Evolutionary conservation across 2,888 invertebrate genomes (phyloP).

Genomic region (Pristionchus entomophagus): DNA sequence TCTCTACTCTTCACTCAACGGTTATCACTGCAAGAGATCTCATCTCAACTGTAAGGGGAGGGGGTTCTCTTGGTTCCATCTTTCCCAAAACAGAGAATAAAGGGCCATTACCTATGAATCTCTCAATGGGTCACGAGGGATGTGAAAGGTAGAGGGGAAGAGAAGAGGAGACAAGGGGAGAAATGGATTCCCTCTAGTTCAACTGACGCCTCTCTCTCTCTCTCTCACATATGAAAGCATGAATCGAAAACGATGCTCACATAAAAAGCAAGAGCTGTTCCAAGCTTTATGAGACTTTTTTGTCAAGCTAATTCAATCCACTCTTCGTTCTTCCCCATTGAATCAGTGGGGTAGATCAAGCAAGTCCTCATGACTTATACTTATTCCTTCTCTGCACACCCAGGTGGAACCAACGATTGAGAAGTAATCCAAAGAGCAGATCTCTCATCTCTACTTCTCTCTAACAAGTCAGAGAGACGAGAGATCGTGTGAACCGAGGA

Average conservation of each 20-base stretch:
- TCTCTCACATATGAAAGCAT: neutral
- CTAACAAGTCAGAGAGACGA: no score
- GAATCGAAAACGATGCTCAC: neutral
- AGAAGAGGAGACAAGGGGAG: neutral
- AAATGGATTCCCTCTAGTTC: neutral
- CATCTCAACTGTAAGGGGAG: neutral
- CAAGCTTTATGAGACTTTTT: constrained; percentile 9
- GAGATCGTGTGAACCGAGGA: no score
- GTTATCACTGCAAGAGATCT: no score
- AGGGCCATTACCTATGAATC: neutral
- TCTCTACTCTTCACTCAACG: neutral
- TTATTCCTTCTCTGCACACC: neutral
- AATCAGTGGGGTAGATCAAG: neutral
- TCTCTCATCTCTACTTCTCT: no score
- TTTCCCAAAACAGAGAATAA: neutral
- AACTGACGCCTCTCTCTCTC: neutral
- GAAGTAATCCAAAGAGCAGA: neutral
- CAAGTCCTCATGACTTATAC: neutral
- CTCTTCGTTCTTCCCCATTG: neutral
- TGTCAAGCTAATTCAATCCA: neutral
- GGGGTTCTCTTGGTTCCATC: neutral
- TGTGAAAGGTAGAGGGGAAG: neutral
- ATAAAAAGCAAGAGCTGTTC: neutral
- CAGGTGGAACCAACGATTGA: neutral
- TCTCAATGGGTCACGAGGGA: constrained; percentile 23